Conservation (phyloP, 1,140 invertebrate genomes). For the Akabosia matsudoensis region DNA sequence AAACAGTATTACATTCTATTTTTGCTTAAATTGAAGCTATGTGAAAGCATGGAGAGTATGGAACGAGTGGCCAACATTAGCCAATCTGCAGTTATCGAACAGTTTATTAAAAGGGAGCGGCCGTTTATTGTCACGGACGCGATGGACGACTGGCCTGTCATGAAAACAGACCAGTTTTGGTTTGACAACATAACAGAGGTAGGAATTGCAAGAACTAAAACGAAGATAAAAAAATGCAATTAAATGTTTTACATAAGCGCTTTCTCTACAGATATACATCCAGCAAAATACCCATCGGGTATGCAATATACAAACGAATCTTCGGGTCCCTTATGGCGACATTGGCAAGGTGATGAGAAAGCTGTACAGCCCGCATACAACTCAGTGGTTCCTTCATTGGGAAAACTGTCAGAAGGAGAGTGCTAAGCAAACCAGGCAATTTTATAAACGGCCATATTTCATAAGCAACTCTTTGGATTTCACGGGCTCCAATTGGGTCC, state of each 20-base stretch:
- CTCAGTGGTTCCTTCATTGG: conserved; percentile 77
- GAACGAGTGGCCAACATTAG: conserved; percentile 62
- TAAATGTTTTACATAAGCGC: conserved; percentile 55
- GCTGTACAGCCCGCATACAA: conserved; percentile 63
- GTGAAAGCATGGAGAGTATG: conserved; percentile 61
- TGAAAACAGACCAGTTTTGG: conserved; percentile 63
- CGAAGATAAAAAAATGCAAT: too few species aligned
- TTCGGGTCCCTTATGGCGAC: conserved; percentile 59
- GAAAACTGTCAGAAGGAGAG: conserved; percentile 77
- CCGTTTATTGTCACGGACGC: conserved; percentile 71
- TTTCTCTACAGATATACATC: conserved; percentile 51
- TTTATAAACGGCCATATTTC: conserved; percentile 71
- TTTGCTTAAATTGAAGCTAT: conserved; percentile 63
- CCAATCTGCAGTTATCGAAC: conserved; percentile 63
- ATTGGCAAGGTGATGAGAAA: conserved; percentile 54
- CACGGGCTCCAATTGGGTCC: conserved; percentile 74
- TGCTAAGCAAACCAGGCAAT: conserved; percentile 67
- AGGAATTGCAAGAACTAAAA: too few species aligned
- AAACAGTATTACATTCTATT: conserved; percentile 29
- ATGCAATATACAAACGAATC: conserved; percentile 68
- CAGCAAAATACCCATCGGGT: conserved; percentile 47
- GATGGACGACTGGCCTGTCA: conserved; percentile 64
- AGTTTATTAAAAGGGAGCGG: conserved; percentile 65
- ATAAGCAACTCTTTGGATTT: conserved; percentile 70
- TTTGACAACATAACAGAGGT: conserved; percentile 65